phyloP scores from a whole-genome alignment of 2,797 vertebrate species.

The Sparidentex hasta region DNA sequence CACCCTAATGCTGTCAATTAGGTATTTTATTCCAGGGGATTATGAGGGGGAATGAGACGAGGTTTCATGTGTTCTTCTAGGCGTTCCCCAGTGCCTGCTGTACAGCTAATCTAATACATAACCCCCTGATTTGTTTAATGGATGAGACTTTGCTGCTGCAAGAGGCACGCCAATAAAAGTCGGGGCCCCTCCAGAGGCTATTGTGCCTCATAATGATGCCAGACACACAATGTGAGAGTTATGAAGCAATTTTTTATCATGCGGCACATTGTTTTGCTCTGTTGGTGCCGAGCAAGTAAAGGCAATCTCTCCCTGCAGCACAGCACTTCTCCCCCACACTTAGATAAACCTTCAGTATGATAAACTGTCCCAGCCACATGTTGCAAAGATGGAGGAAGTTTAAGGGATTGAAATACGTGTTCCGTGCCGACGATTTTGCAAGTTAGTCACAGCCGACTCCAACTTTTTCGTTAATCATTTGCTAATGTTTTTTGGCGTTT shows the following conservation, averaged over 20 bases:
- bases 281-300: conserved; percentile 78
- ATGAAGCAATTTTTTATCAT: conserved; percentile 87
- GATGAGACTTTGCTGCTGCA: conserved; percentile 84
- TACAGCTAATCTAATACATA: conserved; percentile 88
- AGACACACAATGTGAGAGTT: conserved; percentile 86
- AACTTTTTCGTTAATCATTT: conserved; percentile 41
- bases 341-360: conserved; percentile 81
- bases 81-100: conserved; percentile 73
- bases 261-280: conserved; percentile 83
- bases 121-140: conserved; percentile 88
- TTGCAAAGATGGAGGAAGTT: conserved; percentile 65
- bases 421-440: conserved; percentile 48
- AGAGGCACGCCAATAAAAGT: conserved; percentile 86
- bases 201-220: conserved; percentile 87
- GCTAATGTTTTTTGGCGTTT: conserved; percentile 6
- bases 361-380: conserved; percentile 75
- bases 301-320: conserved; percentile 81
- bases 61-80: conserved; percentile 74
- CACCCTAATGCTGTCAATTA: conserved; percentile 82
- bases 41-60: conserved; percentile 75
- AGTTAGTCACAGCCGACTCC: conserved; percentile 17
- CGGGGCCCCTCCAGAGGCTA: conserved; percentile 82
- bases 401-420: conserved; percentile 42
- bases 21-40: conserved; percentile 80
- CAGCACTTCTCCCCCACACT: conserved; percentile 70